These are phyloP conservation scores for Ctenosaura bakeri DNA, from an alignment of 2,797 vertebrate genomes.

Conservation along the genomic window DNA sequence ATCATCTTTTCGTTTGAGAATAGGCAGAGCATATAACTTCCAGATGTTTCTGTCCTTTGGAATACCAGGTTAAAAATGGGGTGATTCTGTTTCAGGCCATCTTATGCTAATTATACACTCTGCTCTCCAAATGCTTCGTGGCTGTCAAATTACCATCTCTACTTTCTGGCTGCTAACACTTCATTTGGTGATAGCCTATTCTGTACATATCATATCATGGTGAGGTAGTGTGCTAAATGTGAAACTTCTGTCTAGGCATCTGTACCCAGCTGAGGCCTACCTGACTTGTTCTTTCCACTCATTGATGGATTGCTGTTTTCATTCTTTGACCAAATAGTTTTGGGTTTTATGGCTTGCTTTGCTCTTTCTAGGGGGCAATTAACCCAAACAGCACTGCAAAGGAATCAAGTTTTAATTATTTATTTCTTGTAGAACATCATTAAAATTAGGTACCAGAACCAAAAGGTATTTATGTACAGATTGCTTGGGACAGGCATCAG, in stretches of 20 bases:
- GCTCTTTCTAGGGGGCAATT: background rate
- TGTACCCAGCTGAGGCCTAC: background rate
- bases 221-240: background rate
- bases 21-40: background rate
- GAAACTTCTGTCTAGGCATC: background rate
- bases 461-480: background rate
- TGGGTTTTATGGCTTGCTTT: conserved; percentile 17
- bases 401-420: background rate
- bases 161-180: conserved; percentile 12
- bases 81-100: conserved; percentile 3
- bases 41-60: background rate
- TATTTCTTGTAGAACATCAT: conserved; percentile 1
- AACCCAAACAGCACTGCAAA: background rate
- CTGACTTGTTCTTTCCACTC: conserved; percentile 11
- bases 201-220: background rate
- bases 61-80: background rate
- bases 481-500: background rate
- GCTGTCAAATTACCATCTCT: background rate
- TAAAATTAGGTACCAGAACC: conserved; percentile 5
- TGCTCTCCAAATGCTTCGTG: background rate
- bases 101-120: background rate
- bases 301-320: conserved; percentile 20
- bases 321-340: conserved; percentile 7
- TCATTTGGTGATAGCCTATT: background rate
- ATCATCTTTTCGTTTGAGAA: background rate